Base-by-base conservation (phyloP, 2,888 invertebrate genomes). In the Hirtodrosophila cameraria region DNA sequence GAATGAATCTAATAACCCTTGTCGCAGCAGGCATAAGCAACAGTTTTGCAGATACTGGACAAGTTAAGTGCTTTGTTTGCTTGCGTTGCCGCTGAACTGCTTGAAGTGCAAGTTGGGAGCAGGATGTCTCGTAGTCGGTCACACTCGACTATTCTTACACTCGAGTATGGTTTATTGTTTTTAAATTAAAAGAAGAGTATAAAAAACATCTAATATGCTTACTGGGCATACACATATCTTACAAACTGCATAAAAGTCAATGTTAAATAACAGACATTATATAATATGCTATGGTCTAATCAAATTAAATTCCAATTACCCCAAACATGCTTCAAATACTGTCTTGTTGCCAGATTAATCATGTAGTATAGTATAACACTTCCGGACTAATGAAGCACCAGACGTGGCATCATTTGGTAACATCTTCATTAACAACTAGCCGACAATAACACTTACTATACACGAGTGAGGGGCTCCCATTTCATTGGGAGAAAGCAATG, bases 341-440 rank as follows among this genome's bases (percentile, higher is more conserved):
- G 48, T 42, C 41, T 48, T 55, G 23, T 20, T 38, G 66, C 11
- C 66, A 66, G 27, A 73, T 43, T 60, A 48, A 42, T 46, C 70
- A 84, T 68, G 65, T n/a, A n/a, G n/a, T n/a, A n/a, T n/a, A n/a
- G n/a, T 82, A 69, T 79, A 85, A 82, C 79, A 85, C 83, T 85
- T 79, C 79, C 79, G 85, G 82, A 82, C 71, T 82, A 80, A 80
- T 85, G 79, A 66, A 82, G 66, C 60, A 54, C 55, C 54, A 50
- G 61, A 59, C 52, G 25, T 58, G 64, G 46, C 70, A 53, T 48
- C 67, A 62, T 53, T 55, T 52, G 58, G 50, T 60, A 74, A 80
- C 83, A 80, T 83, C 86, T 86, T 86, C 80, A 80, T 86, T 86
- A 80, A 57, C 77, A 80, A 20, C 57, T 39, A 30, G 46, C 35